Evolutionary conservation across 1,140 invertebrate species (phyloP), one percentile per base, ranked within the genome.

Genomic region (Drosophila fuyamai): DNA sequence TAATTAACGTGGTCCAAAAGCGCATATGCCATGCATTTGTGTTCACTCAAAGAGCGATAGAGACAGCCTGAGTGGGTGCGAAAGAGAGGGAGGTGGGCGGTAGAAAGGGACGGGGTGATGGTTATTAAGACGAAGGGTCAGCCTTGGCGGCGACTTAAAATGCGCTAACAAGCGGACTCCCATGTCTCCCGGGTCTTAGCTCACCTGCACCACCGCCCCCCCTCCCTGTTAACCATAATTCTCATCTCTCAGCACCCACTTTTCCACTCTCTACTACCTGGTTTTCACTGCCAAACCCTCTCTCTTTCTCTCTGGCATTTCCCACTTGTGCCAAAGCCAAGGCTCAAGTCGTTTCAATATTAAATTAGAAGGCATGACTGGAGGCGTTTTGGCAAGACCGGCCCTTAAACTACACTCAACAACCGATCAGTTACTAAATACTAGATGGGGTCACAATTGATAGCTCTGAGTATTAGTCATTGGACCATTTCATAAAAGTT

Each of bases 121-220:
- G 71, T 79, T 85, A 85, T 80, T 76, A 71, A 71, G 67, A 71
- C 43, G 10, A 47, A 27, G 51, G 46, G 48, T 57, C 50, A 70
- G 18, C 83, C 83, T 80, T 89, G 83, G 40, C 14, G 18, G 38
- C 27, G 40, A 51, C 84, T 88, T 89, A 83, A 80, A 88, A 83
- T 83, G 83, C 57, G 67, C 67, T 70, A 83, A 88, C 84, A 80
- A 77, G 67, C 44, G 56, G 65, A 71, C 79, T 74, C 66, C 63
- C 79, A 76, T 79, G 80, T 76, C 65, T 55, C 41, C 46, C 55
- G 51, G 47, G 56, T 75, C 60, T 62, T 58, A 82, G 70, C 16
- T 14, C 46, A 29, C n/a, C 27, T 35, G 27, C 27, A n/a, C 47
- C 48, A 1, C 27, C 27, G 38, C 35, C 38, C 51, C 56, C 10